phyloP scores from a whole-genome alignment of 2,113 vertebrate genomes.

The Antigone vipio region DNA sequence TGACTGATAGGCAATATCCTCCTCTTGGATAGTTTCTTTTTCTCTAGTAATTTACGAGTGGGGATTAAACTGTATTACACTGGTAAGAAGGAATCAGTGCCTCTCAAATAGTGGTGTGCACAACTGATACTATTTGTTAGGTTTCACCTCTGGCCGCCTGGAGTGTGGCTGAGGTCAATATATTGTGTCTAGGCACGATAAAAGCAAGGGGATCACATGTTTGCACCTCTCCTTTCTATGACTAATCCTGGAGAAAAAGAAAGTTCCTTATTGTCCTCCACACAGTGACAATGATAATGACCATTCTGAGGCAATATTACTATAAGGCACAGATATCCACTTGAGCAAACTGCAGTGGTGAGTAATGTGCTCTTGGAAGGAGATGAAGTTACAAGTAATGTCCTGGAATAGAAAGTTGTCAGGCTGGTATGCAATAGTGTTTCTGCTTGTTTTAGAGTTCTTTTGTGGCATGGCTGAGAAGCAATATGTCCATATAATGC shows the following conservation, averaged over 20 bases:
- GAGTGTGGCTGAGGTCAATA: background rate
- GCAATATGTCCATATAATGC: background rate
- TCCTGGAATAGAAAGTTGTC: background rate
- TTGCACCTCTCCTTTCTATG: background rate
- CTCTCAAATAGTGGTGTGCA: background rate
- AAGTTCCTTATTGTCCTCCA: background rate
- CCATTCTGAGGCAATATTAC: background rate
- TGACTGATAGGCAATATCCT: background rate
- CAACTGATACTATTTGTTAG: background rate
- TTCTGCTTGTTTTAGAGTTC: background rate
- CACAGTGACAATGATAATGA: background rate
- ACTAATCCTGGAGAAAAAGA: background rate
- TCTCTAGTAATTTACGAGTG: background rate
- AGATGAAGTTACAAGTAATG: background rate
- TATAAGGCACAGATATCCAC: background rate
- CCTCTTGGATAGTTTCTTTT: background rate
- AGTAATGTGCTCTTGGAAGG: background rate
- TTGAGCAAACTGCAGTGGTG: background rate
- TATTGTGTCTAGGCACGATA: background rate
- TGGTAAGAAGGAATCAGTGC: background rate
- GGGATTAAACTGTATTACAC: background rate
- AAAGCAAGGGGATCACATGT: background rate
- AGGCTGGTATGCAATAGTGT: background rate
- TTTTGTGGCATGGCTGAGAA: background rate
- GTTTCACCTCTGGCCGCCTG: background rate